Evolutionary conservation across 2,888 invertebrate species (phyloP), one percentile per base, ranked within the genome.

Genomic region (Drosophila barbarae): DNA sequence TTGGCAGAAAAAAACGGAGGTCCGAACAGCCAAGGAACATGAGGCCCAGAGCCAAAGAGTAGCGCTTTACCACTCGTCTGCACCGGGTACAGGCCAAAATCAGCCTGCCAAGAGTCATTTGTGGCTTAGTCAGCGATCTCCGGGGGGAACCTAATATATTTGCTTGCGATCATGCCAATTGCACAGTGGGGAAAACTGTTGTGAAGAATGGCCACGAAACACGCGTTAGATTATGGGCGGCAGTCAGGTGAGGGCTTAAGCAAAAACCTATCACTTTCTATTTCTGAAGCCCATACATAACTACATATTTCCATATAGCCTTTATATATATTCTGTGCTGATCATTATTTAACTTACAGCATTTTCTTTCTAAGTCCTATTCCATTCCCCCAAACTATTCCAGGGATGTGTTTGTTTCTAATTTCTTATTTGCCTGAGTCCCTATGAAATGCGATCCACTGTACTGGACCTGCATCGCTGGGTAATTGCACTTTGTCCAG

Each of bases 81-180:
- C 64, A 73, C 74, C 41, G 21, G 53, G 30, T 50, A 44, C 59
- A 59, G 56, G 63, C 59, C 47, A 35, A 52, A 50, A 44, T 21
- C 21, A 21, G 47, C 12, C 51, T 41, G 51, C 30, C 67, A 39
- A 56, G 42, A 41, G 47, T 35, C 54, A 47, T 46, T 58, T 47
- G 39, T 35, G 38, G 57, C 74, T 75, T 57, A 52, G 60, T 74
- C 72, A 58, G 54, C 57, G 57, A 56, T 23, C 30, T 47, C 36
- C 10, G 47, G 28, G 42, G 32, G 42, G 36, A 15, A 53, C 34
- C 63, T 36, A 51, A 64, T 63, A 39, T 44, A 64, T 64, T 63
- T 52, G 36, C 63, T 52, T 67, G 47, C 26, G 42, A 64, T 21
- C 61, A 26, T 5, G 39, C 60, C 60, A 60, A 59, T 36, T 34